Evolutionary conservation across 2,888 invertebrate species (phyloP).

Genomic region (Acanthosepion pharaonis): DNA sequence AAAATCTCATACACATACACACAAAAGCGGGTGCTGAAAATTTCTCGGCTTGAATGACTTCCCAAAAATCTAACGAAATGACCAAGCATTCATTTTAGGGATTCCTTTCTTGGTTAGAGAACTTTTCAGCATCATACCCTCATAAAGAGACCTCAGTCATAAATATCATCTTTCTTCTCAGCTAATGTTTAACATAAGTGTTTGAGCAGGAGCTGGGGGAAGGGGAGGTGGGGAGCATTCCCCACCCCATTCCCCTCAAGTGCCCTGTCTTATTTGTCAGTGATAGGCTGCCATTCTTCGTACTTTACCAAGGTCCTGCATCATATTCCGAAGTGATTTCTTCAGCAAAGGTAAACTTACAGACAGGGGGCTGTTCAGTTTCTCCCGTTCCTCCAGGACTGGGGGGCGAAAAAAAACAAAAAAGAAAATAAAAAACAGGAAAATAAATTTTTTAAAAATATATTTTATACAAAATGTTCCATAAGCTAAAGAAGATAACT

Average conservation of each 20-base stretch:
- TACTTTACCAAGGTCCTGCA: slow-evolving; percentile 59
- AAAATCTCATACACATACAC: too few relatives aligned
- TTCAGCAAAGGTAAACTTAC: slow-evolving; percentile 57
- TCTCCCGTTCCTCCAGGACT: slow-evolving; percentile 46
- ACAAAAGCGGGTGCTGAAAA: not conserved
- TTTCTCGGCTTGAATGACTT: not conserved
- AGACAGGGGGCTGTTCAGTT: slow-evolving; percentile 44
- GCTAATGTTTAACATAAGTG: not conserved
- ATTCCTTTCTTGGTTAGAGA: not conserved
- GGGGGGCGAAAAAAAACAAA: not conserved
- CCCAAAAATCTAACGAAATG: not conserved
- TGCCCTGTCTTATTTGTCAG: slow-evolving; percentile 48
- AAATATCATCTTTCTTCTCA: not conserved
- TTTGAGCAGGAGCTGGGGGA: not conserved
- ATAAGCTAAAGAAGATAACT: too few relatives aligned
- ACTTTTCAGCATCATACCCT: not conserved
- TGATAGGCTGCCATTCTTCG: slow-evolving; percentile 62
- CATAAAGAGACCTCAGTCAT: not conserved
- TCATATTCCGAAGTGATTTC: slow-evolving; percentile 56
- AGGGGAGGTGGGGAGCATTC: fast-evolving
- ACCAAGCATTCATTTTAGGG: not conserved
- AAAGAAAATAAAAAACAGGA: not conserved
- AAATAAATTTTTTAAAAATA: not conserved
- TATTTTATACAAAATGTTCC: not conserved
- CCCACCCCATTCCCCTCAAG: not conserved